Base-by-base conservation (phyloP, 2,113 vertebrate species). In the Megaceryle torquata region DNA sequence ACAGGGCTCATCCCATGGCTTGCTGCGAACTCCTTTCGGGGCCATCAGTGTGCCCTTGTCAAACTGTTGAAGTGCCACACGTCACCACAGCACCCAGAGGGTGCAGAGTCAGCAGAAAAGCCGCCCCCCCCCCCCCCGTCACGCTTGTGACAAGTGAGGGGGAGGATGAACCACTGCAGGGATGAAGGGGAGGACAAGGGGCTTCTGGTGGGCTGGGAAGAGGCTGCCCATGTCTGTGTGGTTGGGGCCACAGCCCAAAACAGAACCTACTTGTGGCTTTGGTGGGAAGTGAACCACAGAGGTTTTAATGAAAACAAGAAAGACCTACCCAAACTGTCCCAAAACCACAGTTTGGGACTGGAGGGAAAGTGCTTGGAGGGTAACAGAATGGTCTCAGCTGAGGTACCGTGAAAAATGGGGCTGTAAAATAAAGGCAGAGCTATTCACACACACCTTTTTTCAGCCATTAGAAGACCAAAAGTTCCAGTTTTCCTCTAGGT, bases 131-230 rank as follows among this genome's bases (percentile, higher is more conserved):
- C 5, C 53, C 63, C 29, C 48, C 0, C 2, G 41, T 26, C 17
- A 0, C 2, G 1, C 37, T 31, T 10, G 50, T 15, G 50, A 74
- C 39, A 33, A 67, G 50, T 1, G 2, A 69, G 48, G 0, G 1
- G 48, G 33, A 68, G 37, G 60, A 68, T 7, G 43, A 29, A 35
- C 6, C 46, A 1, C 1, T 5, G 3, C 31, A 15, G 60, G 46
- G 89, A 50, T 24, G 50, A 51, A 67, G 41, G 26, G n/a, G 59
- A 72, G 39, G 64, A 31, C 15, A 25, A 50, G 26, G 29, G 48
- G 65, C 25, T 48, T 60, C 75, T 16, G 76, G 44, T 0, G 5
- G 59, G 59, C 31, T 69, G 54, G 29, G 61, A 41, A 41, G 9
- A 26, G 11, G 37, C 61, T 82, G 33, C 28, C 37, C 7, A 1